Evolutionary conservation across 2,797 vertebrate species (phyloP).

Genomic region (Xiphophorus birchmanni): DNA sequence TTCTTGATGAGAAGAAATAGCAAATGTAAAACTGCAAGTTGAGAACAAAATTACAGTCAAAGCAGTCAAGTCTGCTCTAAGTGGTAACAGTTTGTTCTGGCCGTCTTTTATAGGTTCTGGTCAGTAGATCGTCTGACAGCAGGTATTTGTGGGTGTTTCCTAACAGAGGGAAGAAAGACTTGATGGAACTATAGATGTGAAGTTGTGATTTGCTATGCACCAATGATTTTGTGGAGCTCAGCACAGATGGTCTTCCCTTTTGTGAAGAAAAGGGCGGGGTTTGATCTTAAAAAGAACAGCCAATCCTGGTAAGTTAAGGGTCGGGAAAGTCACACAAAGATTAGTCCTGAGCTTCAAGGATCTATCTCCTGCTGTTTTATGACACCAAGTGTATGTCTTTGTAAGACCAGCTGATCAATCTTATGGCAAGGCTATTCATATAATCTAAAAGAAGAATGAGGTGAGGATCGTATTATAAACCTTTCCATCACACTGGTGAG

Average conservation of each 20-base stretch:
- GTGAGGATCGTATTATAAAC: neutral
- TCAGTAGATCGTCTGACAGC: too few relatives aligned
- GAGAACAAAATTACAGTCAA: too few relatives aligned
- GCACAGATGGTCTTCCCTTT: neutral
- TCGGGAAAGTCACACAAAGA: neutral
- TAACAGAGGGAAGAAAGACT: too few relatives aligned
- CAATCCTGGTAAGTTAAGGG: neutral
- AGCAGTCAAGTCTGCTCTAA: too few relatives aligned
- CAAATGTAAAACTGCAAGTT: too few relatives aligned
- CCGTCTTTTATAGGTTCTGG: too few relatives aligned
- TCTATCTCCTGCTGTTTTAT: neutral
- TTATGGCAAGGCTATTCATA: neutral
- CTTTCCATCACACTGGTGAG: neutral
- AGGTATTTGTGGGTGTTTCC: too few relatives aligned
- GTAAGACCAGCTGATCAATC: neutral
- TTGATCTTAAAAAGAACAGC: neutral
- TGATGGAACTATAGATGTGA: too few relatives aligned
- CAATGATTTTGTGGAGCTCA: neutral
- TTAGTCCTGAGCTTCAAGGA: neutral
- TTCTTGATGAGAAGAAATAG: neutral
- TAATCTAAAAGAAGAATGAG: neutral
- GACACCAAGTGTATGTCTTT: neutral
- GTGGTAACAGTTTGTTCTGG: too few relatives aligned
- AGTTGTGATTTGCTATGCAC: neutral
- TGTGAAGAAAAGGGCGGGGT: neutral